Evolutionary conservation across 2,797 vertebrate species (phyloP).

Genomic region (Pogoniulus pusillus): DNA sequence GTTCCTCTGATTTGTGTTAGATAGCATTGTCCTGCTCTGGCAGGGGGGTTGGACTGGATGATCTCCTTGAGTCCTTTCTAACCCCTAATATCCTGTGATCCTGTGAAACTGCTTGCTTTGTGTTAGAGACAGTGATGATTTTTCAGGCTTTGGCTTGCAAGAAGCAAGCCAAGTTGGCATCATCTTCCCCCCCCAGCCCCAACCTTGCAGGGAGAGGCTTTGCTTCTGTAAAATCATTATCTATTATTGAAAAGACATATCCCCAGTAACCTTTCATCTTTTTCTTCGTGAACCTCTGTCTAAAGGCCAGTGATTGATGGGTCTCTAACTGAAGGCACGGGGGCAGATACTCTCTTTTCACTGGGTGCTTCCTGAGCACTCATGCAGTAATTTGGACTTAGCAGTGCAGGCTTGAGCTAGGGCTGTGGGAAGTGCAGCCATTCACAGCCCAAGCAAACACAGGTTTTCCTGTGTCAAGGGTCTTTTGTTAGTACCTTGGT

Average conservation of each 20-base stretch:
- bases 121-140: neutral
- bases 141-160: neutral
- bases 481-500: constrained; percentile 6
- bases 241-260: neutral
- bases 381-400: neutral
- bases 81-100: too few relatives aligned
- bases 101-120: constrained; percentile 1
- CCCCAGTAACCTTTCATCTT: neutral
- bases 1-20: too few relatives aligned
- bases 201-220: neutral
- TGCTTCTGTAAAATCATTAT: neutral
- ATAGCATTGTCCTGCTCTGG: too few relatives aligned
- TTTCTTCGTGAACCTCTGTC: neutral
- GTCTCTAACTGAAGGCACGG: neutral
- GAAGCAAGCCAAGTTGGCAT: neutral
- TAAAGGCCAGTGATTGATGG: neutral
- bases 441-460: neutral
- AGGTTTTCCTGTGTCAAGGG: neutral
- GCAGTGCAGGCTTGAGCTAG: neutral
- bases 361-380: neutral
- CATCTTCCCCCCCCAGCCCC: neutral
- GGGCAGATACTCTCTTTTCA: neutral
- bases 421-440: neutral
- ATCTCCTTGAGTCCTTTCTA: too few relatives aligned
- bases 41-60: too few relatives aligned